These are phyloP conservation scores for Rhagoletis zephyria DNA, from an alignment of 1,140 invertebrate species.

Conservation along the genomic window DNA sequence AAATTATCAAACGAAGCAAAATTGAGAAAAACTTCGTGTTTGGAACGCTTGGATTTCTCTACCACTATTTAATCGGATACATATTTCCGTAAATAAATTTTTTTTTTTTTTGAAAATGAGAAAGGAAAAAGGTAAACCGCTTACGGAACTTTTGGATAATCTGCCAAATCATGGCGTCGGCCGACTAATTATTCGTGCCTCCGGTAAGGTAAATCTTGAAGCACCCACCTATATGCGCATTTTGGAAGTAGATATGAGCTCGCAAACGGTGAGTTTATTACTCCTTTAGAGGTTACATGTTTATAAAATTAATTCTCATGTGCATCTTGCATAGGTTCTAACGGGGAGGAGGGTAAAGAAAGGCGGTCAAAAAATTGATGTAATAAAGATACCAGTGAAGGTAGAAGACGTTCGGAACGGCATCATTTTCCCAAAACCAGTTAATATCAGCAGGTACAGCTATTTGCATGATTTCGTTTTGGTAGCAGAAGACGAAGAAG, in stretches of 20 bases:
- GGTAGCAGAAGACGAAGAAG: constrained; percentile 83
- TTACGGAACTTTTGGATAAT: constrained; percentile 89
- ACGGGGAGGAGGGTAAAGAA: too few species aligned
- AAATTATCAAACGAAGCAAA: too few species aligned
- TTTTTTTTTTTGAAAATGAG: too few species aligned
- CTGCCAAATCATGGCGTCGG: constrained; percentile 86
- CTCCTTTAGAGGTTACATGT: neutral
- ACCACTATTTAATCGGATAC: too few species aligned
- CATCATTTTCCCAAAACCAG: constrained; percentile 74
- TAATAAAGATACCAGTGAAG: neutral
- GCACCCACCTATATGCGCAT: constrained; percentile 85
- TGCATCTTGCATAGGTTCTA: too few species aligned
- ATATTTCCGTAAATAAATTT: too few species aligned
- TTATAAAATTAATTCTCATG: too few species aligned
- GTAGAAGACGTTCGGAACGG: constrained; percentile 85
- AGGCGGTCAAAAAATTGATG: too few species aligned
- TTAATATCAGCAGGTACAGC: constrained; percentile 78
- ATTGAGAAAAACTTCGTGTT: too few species aligned
- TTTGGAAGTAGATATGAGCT: constrained; percentile 81
- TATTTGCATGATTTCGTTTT: constrained; percentile 86
- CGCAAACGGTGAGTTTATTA: constrained; percentile 57
- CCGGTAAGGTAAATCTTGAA: constrained; percentile 79
- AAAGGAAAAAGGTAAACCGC: constrained; percentile 78
- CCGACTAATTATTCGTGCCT: constrained; percentile 80
- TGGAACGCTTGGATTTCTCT: too few species aligned